Evolutionary conservation across 2,888 invertebrate species (phyloP).

Genomic region (Melieria omissa): DNA sequence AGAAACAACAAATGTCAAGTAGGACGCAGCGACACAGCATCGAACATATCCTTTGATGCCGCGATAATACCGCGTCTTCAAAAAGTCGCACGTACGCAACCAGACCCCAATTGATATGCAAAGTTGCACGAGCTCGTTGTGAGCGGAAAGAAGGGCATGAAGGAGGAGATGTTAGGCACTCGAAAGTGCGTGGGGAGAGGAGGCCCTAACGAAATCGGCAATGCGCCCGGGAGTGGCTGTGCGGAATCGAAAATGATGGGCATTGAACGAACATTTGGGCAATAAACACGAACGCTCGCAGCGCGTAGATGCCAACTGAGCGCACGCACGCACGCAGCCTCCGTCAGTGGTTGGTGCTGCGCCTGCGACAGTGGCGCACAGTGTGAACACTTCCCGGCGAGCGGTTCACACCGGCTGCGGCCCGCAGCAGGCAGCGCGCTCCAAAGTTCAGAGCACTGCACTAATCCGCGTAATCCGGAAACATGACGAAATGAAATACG

Average conservation of each 20-base stretch:
- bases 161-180: slow-evolving; percentile 1
- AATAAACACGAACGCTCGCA: not conserved
- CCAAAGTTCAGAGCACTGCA: slow-evolving; percentile 54
- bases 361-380: too few species aligned
- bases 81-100: slow-evolving; percentile 60
- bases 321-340: too few species aligned
- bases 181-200: too few species aligned
- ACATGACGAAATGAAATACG: slow-evolving; percentile 66
- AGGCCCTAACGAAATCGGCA: too few species aligned
- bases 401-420: slow-evolving; percentile 48
- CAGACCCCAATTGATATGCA: slow-evolving; percentile 52
- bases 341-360: too few species aligned
- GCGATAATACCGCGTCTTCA: slow-evolving; percentile 57
- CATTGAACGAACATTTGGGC: not conserved
- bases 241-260: not conserved
- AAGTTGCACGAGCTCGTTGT: slow-evolving; percentile 33
- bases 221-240: not conserved
- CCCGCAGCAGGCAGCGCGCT: slow-evolving; percentile 49
- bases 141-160: slow-evolving; percentile 39
- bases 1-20: slow-evolving; percentile 51
- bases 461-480: slow-evolving; percentile 63
- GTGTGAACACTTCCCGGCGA: slow-evolving; percentile 9
- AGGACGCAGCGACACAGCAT: slow-evolving; percentile 36
- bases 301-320: too few species aligned
- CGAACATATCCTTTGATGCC: slow-evolving; percentile 57